These are phyloP conservation scores for Archips crataeganus DNA, from an alignment of 2,888 invertebrate species.

Conservation along the genomic window DNA sequence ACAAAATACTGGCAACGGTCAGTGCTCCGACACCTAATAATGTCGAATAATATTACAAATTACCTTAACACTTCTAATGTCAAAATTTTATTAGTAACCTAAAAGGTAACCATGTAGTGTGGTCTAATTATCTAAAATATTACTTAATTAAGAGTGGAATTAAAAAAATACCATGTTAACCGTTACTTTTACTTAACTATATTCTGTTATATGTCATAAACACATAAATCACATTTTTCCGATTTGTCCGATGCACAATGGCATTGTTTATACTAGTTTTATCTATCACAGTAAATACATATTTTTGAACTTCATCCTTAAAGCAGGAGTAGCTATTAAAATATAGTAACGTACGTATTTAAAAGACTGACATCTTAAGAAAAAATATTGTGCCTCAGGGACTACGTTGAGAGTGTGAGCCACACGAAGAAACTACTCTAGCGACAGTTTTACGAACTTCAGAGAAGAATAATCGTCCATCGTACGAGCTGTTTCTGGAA, in stretches of 20 bases:
- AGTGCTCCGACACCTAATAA: constrained; percentile 57
- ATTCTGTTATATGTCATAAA: no score
- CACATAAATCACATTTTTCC: no score
- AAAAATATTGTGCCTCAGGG: constrained; percentile 23
- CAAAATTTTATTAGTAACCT: neutral
- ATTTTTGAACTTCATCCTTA: neutral
- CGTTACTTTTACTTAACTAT: no score
- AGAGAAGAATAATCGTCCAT: constrained; percentile 30
- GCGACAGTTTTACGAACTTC: constrained; percentile 43
- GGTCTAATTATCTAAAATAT: neutral
- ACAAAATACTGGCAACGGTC: constrained; percentile 65
- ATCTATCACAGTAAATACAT: no score
- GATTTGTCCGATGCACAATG: no score
- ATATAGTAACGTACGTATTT: neutral
- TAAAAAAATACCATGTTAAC: no score
- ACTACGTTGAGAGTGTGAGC: constrained; percentile 13
- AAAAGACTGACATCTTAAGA: constrained; percentile 20
- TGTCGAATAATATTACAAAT: constrained; percentile 10
- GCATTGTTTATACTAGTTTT: no score
- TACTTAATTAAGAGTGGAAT: no score
- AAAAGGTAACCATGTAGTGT: neutral
- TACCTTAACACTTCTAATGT: neutral
- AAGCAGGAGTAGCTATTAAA: neutral
- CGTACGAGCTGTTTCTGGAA: constrained; percentile 23
- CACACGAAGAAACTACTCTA: constrained; percentile 20